Evolutionary conservation across 2,797 vertebrate genomes (phyloP).

Genomic region (Heteromormyrus szaboi): DNA sequence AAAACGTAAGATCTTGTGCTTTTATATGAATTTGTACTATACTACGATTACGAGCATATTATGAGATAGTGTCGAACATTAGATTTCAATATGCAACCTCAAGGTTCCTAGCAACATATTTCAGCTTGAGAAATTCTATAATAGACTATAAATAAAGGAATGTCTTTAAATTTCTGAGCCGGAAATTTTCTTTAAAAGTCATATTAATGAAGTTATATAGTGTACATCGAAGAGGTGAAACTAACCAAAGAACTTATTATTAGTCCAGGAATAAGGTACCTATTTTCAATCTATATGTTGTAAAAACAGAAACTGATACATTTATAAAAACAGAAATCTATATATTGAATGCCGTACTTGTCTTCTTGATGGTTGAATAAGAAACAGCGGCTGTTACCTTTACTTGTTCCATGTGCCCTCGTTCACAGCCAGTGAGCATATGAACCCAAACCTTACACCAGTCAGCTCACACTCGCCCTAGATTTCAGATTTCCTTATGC

Average conservation of each 20-base stretch:
- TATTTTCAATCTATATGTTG: neutral
- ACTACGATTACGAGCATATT: neutral
- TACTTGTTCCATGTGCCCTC: slow-evolving; percentile 12
- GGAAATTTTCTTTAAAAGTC: slow-evolving; percentile 4
- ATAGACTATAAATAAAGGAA: neutral
- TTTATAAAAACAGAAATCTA: neutral
- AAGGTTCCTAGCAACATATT: neutral
- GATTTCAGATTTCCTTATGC: slow-evolving; percentile 28
- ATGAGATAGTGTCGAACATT: neutral
- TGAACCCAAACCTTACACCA: neutral
- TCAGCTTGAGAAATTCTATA: neutral
- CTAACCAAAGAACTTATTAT: neutral
- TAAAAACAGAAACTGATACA: neutral
- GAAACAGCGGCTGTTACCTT: slow-evolving; percentile 16
- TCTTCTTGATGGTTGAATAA: neutral
- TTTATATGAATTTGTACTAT: neutral
- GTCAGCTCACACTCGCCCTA: neutral
- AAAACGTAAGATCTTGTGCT: neutral
- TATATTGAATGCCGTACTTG: neutral
- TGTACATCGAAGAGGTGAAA: neutral
- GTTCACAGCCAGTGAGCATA: slow-evolving; percentile 13
- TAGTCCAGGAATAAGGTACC: neutral
- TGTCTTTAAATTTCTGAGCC: neutral
- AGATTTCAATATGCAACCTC: neutral
- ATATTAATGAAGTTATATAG: neutral